These are phyloP conservation scores for Acanthopagrus latus DNA, from an alignment of 2,797 vertebrate genomes.

Conservation along the genomic window DNA sequence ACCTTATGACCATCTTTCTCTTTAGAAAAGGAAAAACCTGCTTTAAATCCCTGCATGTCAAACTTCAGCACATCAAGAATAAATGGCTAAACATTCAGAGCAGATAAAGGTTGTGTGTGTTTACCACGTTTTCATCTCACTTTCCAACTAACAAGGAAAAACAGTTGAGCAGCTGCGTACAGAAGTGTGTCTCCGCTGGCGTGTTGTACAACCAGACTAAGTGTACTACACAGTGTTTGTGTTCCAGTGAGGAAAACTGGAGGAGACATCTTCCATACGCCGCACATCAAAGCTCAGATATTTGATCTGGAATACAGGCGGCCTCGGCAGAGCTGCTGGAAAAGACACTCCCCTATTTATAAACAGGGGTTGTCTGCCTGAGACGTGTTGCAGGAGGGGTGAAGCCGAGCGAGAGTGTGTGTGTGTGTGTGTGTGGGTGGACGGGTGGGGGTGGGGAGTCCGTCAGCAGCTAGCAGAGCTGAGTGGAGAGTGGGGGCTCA, in stretches of 20 bases:
- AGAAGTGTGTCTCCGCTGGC: slow-evolving; percentile 9
- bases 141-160: neutral
- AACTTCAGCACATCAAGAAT: neutral
- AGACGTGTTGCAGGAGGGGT: slow-evolving; percentile 68
- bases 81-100: neutral
- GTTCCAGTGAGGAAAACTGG: slow-evolving; percentile 42
- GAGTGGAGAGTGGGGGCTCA: slow-evolving; percentile 61
- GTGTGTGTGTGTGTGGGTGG: slow-evolving; percentile 29
- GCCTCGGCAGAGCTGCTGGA: slow-evolving; percentile 74
- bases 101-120: neutral
- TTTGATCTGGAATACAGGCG: slow-evolving; percentile 76
- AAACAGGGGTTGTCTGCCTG: slow-evolving; percentile 77
- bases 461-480: slow-evolving; percentile 53
- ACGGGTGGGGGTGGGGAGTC: slow-evolving; percentile 63
- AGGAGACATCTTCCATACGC: slow-evolving; percentile 64
- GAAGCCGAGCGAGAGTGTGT: slow-evolving; percentile 53
- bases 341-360: slow-evolving; percentile 85
- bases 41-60: neutral
- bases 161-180: neutral
- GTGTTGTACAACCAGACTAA: slow-evolving; percentile 14
- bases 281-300: slow-evolving; percentile 79
- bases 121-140: neutral
- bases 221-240: slow-evolving; percentile 47
- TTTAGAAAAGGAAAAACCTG: neutral
- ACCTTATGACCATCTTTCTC: neutral